Evolutionary conservation across 2,888 invertebrate species (phyloP).

Genomic region (Thymelicus sylvestris): DNA sequence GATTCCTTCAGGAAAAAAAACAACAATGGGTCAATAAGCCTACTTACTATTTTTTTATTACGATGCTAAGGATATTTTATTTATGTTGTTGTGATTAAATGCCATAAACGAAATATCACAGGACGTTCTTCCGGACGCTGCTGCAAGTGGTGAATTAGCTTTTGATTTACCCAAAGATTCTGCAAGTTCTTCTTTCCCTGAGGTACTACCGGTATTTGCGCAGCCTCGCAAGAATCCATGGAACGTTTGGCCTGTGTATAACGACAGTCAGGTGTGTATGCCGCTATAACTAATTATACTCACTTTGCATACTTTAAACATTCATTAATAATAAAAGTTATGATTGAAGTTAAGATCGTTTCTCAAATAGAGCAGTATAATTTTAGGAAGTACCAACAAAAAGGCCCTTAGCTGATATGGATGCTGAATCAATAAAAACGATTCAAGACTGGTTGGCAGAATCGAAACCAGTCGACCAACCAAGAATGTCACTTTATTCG

Average conservation of each 20-base stretch:
- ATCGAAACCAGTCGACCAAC: background rate
- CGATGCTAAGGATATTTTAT: no score
- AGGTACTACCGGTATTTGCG: background rate
- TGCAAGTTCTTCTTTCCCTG: background rate
- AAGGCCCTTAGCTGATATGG: background rate
- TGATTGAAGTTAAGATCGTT: no score
- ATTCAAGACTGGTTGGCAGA: background rate
- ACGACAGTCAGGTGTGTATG: background rate
- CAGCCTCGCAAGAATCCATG: conserved; percentile 5
- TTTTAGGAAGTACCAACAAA: background rate
- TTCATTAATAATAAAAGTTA: no score
- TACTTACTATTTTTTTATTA: no score
- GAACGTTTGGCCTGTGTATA: background rate
- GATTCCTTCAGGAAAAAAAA: no score
- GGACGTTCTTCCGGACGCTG: background rate
- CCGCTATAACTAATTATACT: background rate
- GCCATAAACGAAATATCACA: background rate
- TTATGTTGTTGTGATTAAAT: no score
- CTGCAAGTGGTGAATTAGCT: background rate
- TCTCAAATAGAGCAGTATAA: background rate
- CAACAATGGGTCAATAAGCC: no score
- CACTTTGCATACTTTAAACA: background rate
- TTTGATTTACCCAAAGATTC: background rate
- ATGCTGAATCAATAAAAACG: background rate
- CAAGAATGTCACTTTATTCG: background rate